Base-by-base conservation (phyloP, 2,797 vertebrate genomes). In the Sebastes trivittatus region DNA sequence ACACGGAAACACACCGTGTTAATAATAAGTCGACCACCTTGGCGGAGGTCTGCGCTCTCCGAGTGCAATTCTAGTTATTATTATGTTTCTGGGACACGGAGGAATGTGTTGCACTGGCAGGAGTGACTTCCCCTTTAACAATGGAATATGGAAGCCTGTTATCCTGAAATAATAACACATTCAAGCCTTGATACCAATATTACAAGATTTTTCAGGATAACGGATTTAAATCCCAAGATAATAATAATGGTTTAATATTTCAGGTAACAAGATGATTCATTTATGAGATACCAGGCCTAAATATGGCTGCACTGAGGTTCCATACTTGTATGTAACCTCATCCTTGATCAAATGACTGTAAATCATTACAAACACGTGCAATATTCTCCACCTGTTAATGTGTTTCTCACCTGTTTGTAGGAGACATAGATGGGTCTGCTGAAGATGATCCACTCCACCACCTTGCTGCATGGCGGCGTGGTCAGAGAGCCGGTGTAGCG, bases 381-480 rank as follows among this genome's bases (percentile, higher is more conserved):
- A 4, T 27, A 14, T 16, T 30, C 2, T 16, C 13, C 6, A 10
- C 3, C 10, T 52, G 2, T 52, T 30, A 13, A 4, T 49, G 14
- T 58, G 6, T 83, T 38, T 83, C 94, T 83, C 84, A 99, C 98
- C 97, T 99, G 98, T 84, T 96, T 97, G 90, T 97, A 98, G 76
- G 98, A 99, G 88, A 99, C 96, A 64, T 96, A 97, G 73, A 99
- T 96, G 0, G 98, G 98, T 49, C 94, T 96, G 87, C 95, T 96
- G 93, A 99, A 99, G 89, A 99, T 81, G 6, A 99, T 98, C 98
- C 98, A 99, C 88, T 99, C 98, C 82, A 99, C 98, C 2, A 98
- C 97, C 88, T 98, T 97, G 2, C 97, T 99, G 85, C 98, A 99
- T 0, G 98, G 98, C 0, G 98, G 98, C 0, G 98, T 99, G 20